Evolutionary conservation across 2,113 vertebrate species (phyloP).

Genomic region (Gymnorhina tibicen): DNA sequence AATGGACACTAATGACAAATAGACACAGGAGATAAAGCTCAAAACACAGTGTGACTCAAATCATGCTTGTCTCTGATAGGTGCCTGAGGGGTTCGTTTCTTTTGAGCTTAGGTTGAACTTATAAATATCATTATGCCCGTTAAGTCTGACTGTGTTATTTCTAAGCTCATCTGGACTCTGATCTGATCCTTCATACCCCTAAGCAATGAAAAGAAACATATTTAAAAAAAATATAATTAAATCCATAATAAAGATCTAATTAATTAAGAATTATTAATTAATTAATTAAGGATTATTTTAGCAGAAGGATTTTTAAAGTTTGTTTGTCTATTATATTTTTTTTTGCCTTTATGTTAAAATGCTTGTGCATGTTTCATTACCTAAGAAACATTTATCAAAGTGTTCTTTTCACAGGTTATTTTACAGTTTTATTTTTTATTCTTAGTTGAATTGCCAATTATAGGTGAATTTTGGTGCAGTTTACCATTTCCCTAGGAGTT

Average conservation of each 20-base stretch:
- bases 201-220: neutral
- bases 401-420: conserved; percentile 37
- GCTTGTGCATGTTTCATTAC: neutral
- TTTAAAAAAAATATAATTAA: neutral
- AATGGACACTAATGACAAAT: neutral
- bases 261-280: neutral
- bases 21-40: neutral
- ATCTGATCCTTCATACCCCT: neutral
- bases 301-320: neutral
- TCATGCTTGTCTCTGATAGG: neutral
- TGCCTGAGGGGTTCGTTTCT: neutral
- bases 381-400: conserved; percentile 50
- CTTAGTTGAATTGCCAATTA: conserved; percentile 32
- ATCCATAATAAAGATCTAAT: neutral
- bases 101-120: neutral
- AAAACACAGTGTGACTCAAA: neutral
- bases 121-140: neutral
- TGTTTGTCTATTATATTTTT: neutral
- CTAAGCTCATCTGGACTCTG: neutral
- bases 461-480: conserved; percentile 46
- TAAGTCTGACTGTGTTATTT: neutral
- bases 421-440: conserved; percentile 39
- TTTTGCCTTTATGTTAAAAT: conserved; percentile 50
- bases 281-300: neutral
- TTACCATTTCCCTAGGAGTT: conserved; percentile 29